phyloP scores from a whole-genome alignment of 2,888 invertebrate genomes.

The Helleia helle region DNA sequence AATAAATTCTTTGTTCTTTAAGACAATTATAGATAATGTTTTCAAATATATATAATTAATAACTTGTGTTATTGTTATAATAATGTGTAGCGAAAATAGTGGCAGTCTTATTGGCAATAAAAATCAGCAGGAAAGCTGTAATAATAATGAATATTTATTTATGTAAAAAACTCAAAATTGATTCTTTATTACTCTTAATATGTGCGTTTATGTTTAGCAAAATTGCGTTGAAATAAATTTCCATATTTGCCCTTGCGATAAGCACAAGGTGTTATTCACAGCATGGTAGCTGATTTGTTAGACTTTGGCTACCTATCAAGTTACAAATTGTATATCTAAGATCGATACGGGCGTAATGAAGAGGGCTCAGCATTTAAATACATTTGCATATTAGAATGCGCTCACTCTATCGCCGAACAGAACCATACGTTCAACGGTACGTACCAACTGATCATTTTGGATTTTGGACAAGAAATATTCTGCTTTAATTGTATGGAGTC shows the following conservation, averaged over 20 bases:
- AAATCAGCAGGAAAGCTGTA: too few relatives aligned
- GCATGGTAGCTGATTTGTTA: constrained; percentile 46
- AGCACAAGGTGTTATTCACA: constrained; percentile 17
- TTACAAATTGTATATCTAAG: constrained; percentile 73
- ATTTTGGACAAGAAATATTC: too few relatives aligned
- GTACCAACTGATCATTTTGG: background rate
- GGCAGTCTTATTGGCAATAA: too few relatives aligned
- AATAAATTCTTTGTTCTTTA: too few relatives aligned
- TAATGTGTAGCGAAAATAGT: too few relatives aligned
- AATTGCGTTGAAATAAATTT: constrained; percentile 1
- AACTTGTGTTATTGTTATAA: too few relatives aligned
- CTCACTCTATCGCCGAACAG: constrained; percentile 35
- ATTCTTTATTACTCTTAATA: too few relatives aligned
- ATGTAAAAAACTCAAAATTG: too few relatives aligned
- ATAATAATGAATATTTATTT: too few relatives aligned
- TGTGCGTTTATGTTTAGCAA: background rate
- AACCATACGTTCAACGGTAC: constrained; percentile 14
- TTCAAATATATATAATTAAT: too few relatives aligned
- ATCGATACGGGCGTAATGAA: constrained; percentile 72
- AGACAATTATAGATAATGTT: too few relatives aligned
- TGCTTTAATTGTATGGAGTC: too few relatives aligned
- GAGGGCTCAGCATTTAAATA: constrained; percentile 73
- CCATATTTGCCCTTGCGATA: constrained; percentile 2
- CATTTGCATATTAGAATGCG: constrained; percentile 73
- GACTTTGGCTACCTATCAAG: constrained; percentile 58